These are phyloP conservation scores for Diogma glabrata DNA, from an alignment of 2,888 invertebrate genomes.

Conservation along the genomic window DNA sequence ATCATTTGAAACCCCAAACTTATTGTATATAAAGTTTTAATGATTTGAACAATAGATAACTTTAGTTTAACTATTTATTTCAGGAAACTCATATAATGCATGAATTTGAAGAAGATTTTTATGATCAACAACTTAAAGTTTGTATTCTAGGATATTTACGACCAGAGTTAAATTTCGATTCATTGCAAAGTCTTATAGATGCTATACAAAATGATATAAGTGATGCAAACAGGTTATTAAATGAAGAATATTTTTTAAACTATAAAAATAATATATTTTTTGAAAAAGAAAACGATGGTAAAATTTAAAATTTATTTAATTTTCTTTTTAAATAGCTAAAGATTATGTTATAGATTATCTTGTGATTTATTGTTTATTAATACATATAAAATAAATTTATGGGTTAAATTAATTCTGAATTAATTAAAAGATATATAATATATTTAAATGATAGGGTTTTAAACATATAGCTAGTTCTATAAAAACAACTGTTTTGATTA, in stretches of 20 bases:
- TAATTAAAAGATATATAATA: too few species aligned
- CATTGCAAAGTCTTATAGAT: slow-evolving; percentile 59
- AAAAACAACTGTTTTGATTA: too few species aligned
- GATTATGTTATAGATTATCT: too few species aligned
- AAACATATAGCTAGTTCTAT: too few species aligned
- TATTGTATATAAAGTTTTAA: too few species aligned
- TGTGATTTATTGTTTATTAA: too few species aligned
- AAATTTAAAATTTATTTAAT: slow-evolving; percentile 5
- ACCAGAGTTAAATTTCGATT: slow-evolving; percentile 69
- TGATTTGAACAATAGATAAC: too few species aligned
- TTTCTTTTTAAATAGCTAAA: too few species aligned
- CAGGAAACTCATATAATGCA: slow-evolving; percentile 90
- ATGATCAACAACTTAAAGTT: slow-evolving; percentile 67
- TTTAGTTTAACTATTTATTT: not conserved
- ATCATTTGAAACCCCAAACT: too few species aligned
- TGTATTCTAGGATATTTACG: slow-evolving; percentile 74
- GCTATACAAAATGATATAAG: slow-evolving; percentile 72
- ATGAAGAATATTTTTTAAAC: slow-evolving; percentile 39
- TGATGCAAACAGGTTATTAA: slow-evolving; percentile 49
- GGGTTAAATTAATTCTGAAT: too few species aligned
- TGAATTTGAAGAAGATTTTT: slow-evolving; percentile 72
- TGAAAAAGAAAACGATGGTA: slow-evolving; percentile 31
- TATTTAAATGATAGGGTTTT: too few species aligned
- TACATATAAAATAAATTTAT: too few species aligned
- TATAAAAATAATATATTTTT: slow-evolving; percentile 44